Evolutionary conservation across 2,888 invertebrate genomes (phyloP).

Genomic region (Sesamia inferens): DNA sequence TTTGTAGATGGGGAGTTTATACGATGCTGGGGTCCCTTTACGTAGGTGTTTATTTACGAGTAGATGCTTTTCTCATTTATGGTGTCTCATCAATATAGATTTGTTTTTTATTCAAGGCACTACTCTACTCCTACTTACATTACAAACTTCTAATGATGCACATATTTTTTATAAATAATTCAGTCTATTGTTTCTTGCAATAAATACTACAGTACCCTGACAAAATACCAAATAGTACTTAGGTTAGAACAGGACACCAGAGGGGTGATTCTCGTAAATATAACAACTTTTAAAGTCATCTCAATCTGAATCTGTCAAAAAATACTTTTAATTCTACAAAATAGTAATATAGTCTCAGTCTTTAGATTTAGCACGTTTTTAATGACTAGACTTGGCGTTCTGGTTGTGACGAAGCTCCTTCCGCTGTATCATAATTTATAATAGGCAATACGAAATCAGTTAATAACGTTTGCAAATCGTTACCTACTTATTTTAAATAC

Average conservation of each 20-base stretch:
- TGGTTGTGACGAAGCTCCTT: neutral
- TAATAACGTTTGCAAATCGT: neutral
- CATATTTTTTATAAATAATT: neutral
- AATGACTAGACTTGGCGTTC: too few relatives aligned
- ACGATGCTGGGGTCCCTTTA: constrained; percentile 3
- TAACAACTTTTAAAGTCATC: too few relatives aligned
- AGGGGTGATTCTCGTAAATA: too few relatives aligned
- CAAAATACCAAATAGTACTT: too few relatives aligned
- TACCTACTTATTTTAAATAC: neutral
- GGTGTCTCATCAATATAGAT: neutral
- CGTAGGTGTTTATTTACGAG: constrained; percentile 13
- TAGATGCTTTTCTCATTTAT: neutral
- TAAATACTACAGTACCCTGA: too few relatives aligned
- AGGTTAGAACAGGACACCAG: too few relatives aligned
- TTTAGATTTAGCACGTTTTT: too few relatives aligned
- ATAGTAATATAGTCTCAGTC: too few relatives aligned
- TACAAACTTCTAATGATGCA: neutral
- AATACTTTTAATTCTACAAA: too few relatives aligned
- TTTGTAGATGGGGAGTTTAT: constrained; percentile 48
- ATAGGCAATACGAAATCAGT: neutral
- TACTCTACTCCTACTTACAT: too few relatives aligned
- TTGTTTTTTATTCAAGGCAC: neutral
- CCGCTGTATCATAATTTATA: neutral
- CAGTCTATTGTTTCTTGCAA: too few relatives aligned
- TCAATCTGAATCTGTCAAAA: too few relatives aligned